These are phyloP conservation scores for Apoderus coryli DNA, from an alignment of 2,888 invertebrate species.

Conservation along the genomic window DNA sequence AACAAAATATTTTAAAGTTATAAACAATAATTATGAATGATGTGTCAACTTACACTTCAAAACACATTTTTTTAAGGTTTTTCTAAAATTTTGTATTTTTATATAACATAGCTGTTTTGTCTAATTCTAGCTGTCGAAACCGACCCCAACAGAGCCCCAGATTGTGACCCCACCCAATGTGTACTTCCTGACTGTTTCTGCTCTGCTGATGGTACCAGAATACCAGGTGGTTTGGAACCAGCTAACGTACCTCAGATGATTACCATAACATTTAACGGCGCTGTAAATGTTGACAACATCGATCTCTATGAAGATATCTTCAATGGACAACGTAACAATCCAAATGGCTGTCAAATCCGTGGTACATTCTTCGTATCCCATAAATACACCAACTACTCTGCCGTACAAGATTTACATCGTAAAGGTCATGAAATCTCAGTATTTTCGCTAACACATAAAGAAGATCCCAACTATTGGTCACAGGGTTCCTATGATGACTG, in stretches of 20 bases:
- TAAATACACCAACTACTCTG: conserved; percentile 85
- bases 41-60: too few relatives aligned
- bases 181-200: conserved; percentile 85
- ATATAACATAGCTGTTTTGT: too few relatives aligned
- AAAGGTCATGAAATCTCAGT: conserved; percentile 85
- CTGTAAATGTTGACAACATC: conserved; percentile 84
- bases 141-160: conserved; percentile 84
- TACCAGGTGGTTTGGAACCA: conserved; percentile 71
- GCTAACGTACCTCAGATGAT: conserved; percentile 87
- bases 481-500: conserved; percentile 80
- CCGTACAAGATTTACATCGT: conserved; percentile 76
- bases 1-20: too few relatives aligned
- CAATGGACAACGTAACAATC: conserved; percentile 70
- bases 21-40: too few relatives aligned
- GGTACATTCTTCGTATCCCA: conserved; percentile 87
- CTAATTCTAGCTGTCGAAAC: conserved; percentile 83
- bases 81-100: too few relatives aligned
- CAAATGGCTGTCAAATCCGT: conserved; percentile 77
- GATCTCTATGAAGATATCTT: conserved; percentile 84
- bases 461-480: conserved; percentile 82
- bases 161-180: conserved; percentile 81
- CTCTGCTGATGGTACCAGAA: conserved; percentile 80
- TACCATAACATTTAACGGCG: conserved; percentile 84
- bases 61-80: too few relatives aligned
- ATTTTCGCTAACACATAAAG: conserved; percentile 85